These are phyloP conservation scores for Pituophis catenifer DNA, from an alignment of 2,113 vertebrate species.

Conservation along the genomic window DNA sequence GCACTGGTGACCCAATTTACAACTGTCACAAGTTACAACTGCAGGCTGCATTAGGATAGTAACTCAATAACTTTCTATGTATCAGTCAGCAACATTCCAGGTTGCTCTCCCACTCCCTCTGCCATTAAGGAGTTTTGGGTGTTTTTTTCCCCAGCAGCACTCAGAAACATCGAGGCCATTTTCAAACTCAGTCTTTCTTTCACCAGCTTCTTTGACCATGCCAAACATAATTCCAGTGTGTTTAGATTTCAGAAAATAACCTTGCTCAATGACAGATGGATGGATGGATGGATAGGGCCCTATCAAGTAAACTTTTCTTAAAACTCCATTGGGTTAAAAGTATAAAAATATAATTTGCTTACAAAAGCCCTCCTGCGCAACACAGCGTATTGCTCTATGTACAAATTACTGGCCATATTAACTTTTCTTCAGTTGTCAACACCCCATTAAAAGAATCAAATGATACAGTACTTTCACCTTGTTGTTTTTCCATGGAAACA, in stretches of 20 bases:
- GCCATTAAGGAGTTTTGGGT: neutral
- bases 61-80: neutral
- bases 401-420: neutral
- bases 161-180: neutral
- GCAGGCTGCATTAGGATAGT: neutral
- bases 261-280: neutral
- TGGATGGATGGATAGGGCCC: neutral
- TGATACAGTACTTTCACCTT: neutral
- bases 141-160: neutral
- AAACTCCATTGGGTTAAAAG: neutral
- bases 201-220: neutral
- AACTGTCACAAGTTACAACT: neutral
- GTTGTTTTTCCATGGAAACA: slow-evolving; percentile 1
- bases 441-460: neutral
- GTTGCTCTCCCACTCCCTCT: neutral
- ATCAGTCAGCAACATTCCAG: neutral
- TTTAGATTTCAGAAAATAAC: neutral
- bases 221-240: neutral
- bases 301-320: neutral
- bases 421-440: slow-evolving; percentile 6
- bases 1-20: neutral
- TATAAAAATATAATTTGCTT: neutral
- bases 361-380: neutral
- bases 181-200: neutral
- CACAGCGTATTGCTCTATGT: neutral